Base-by-base conservation (phyloP, 1,140 invertebrate genomes). In the Metaphire vulgaris region DNA sequence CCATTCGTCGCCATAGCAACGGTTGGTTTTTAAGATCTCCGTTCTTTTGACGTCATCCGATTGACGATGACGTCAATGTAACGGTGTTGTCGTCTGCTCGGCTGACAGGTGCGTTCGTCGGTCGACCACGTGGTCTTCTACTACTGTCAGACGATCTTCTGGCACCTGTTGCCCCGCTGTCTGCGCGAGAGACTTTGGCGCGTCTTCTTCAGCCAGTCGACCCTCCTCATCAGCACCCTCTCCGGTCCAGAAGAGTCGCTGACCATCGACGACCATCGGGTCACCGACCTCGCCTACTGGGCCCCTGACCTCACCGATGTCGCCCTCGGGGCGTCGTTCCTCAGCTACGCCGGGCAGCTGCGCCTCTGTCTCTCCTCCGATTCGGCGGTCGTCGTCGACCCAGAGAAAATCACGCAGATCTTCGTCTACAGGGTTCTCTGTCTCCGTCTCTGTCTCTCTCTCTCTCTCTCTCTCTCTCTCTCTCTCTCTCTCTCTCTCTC, bases 311-410 rank as follows among this genome's bases (percentile, higher is more conserved):
- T 26, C 31, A 14, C 85, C 1, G 81, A 85, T 0, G 83, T 89
- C 6, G 85, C 87, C 1, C 80, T 89, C 28, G 85, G 87, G 12
- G 83, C 89, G 6, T 88, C 89, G 21, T 86, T 89, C 29, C 83
- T 89, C 73, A 88, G 87, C 28, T 89, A 89, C 78, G 87, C 85
- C 33, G 87, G 89, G 75, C 85, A 87, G 76, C 81, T 89, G 14
- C 86, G 87, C 77, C 81, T 89, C 72, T 83, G 87, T 2, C 87
- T 89, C 6, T 83, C 87, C n/a, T 83, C 87, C 2, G 88, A 89
- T 75, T 81, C 82, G 64, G 83, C 83, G 1, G 82, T 89, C 6
- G 73, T 87, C n/a, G 81, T 84, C 2, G 81, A 85, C 74, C 85
- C 85, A 0, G 80, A 85, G 65, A 34, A 83, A 6, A 75, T 86